Base-by-base conservation (phyloP, 2,113 vertebrate genomes). In the Enhydra lutris region DNA sequence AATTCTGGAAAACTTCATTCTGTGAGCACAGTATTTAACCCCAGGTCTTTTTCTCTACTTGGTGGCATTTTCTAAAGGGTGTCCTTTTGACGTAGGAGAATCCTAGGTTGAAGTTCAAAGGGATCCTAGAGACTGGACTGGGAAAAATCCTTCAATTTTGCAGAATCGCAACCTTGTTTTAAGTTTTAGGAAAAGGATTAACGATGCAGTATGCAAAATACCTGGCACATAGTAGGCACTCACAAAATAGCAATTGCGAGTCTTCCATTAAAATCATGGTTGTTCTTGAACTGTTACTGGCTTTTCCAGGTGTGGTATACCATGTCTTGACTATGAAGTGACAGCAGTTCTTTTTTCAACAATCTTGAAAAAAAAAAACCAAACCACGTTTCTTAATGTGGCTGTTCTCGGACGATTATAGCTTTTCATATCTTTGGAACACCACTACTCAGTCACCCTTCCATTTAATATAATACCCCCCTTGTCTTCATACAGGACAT, bases 381-480 rank as follows among this genome's bases (percentile, higher is more conserved):
- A 73, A 13, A 8, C 69, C 39, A 78, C 23, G 20, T 69, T 39
- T 34, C 96, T 96, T 93, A 67, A 79, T 89, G 91, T 94, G 91
- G 88, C 71, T 85, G 73, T 57, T 81, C 93, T 67, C 3, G 11
- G 24, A 50, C 31, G 73, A 93, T 95, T 96, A 92, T 17, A 96
- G 83, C 57, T 95, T 97, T 98, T 90, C 74, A 82, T 85, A 94
- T 81, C 95, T 95, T 69, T 94, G 87, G 87, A 90, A 96, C 71
- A 73, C 52, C 26, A 59, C 67, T 73, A 88, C 74, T 90, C n/a
- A 18, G 82, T 76, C 26, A 6, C 61, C 23, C 7, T 89, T 57
- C 79, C 82, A 79, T 87, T 90, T 88, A 94, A 91, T 50, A 97
- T 85, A 98, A 97, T 96, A 95, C 59, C 42, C 63, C 20, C 94